Conservation (phyloP, 2,797 vertebrate genomes). For the Neosilurus hyrtlii region DNA sequence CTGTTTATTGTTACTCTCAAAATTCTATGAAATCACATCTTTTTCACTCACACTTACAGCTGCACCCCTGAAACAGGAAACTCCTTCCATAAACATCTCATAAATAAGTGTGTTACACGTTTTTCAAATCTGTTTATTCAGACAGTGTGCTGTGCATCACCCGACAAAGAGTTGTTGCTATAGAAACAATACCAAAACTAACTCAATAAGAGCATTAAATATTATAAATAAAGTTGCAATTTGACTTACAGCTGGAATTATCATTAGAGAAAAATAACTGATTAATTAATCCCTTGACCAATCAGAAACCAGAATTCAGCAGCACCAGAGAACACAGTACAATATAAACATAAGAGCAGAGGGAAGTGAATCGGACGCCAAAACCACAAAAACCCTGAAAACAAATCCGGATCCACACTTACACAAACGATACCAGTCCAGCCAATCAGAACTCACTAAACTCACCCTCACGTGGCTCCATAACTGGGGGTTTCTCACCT, state of each 20-base stretch:
- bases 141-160: too few species aligned
- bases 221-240: neutral
- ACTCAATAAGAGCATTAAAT: neutral
- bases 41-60: neutral
- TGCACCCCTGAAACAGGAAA: neutral
- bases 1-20: neutral
- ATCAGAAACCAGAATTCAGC: neutral
- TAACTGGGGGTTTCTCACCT: conserved; percentile 64
- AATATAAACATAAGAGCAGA: neutral
- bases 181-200: neutral
- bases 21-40: too few species aligned
- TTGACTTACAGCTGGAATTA: neutral
- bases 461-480: neutral
- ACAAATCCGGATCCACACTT: neutral
- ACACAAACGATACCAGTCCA: neutral
- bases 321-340: neutral
- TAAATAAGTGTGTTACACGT: too few species aligned
- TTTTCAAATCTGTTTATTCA: neutral
- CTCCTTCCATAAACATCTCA: neutral
- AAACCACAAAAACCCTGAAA: neutral
- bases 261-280: neutral
- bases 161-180: neutral
- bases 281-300: neutral
- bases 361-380: too few species aligned
- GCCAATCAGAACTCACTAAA: conserved; percentile 10